Evolutionary conservation across 2,888 invertebrate species (phyloP), one percentile per base, ranked within the genome.

Genomic region (Polyommatus icarus): DNA sequence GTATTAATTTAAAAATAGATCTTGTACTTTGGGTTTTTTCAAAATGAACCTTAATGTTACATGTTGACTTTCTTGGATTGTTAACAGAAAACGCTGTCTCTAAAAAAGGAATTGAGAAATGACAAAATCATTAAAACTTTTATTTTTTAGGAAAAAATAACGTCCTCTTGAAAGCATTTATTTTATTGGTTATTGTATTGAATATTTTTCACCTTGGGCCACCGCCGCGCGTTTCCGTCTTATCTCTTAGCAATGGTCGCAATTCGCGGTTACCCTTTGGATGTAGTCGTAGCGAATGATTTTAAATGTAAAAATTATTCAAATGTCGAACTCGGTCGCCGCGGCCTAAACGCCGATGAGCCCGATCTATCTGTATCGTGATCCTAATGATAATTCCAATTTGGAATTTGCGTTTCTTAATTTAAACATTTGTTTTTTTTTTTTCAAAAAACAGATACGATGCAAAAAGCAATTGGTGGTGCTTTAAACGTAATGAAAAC

Each of bases 221-320:
- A 79, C 76, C 76, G 80, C 82, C 85, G 85, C 84, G 84, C 87
- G 89, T 86, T 88, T 89, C 87, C 89, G 90, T 86, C 92, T 92
- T 93, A 93, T 93, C 93, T 93, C 87, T 85, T 87, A 87, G 90
- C 90, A 91, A 92, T 92, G 93, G 91, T 90, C 88, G 91, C 92
- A 91, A 92, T 92, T 90, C 91, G 89, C 88, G 92, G 93, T 93
- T 94, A 94, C 93, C 93, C 93, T 93, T 94, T 93, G 92, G 93
- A 93, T 92, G 92, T 91, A 89, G 92, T 91, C 92, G 90, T 90
- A 88, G 90, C 91, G 90, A 93, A 93, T 93, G 94, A 94, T 94
- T 94, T 93, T 94, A 94, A 94, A 94, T 94, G 93, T 93, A 93
- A 93, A 93, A 94, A 94, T 94, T 94, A 94, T 94, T 93, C 93